Evolutionary conservation across 2,888 invertebrate species (phyloP).

Genomic region (Limnephilus auricula): DNA sequence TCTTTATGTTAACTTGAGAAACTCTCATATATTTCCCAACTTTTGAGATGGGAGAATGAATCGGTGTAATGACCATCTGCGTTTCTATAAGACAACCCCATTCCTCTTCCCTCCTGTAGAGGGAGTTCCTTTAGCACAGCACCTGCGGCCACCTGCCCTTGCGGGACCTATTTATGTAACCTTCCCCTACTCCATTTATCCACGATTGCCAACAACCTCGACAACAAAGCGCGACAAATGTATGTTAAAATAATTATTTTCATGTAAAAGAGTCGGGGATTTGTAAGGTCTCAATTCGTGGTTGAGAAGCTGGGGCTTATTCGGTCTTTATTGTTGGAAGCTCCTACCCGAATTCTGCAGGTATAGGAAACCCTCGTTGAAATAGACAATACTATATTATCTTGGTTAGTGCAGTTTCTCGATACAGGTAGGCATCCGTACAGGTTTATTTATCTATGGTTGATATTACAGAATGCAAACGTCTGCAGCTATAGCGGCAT

Average conservation of each 20-base stretch:
- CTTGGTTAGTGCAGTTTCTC: not conserved
- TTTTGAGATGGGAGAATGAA: not conserved
- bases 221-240: not conserved
- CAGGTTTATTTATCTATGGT: not conserved
- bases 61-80: not conserved
- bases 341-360: not conserved
- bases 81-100: not conserved
- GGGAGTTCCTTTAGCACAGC: not conserved
- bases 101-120: not conserved
- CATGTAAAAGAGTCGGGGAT: not conserved
- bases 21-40: not conserved
- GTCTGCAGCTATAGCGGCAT: not conserved
- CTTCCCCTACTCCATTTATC: not conserved
- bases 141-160: not conserved
- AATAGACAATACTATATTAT: not conserved
- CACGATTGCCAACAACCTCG: not conserved
- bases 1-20: not conserved
- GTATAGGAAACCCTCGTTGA: not conserved
- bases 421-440: not conserved
- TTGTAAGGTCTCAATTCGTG: not conserved
- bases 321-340: not conserved
- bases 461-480: not conserved
- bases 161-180: not conserved
- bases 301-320: not conserved
- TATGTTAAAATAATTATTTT: not conserved